Conservation (phyloP, 2,888 invertebrate genomes). For the Blomia tropicalis region DNA sequence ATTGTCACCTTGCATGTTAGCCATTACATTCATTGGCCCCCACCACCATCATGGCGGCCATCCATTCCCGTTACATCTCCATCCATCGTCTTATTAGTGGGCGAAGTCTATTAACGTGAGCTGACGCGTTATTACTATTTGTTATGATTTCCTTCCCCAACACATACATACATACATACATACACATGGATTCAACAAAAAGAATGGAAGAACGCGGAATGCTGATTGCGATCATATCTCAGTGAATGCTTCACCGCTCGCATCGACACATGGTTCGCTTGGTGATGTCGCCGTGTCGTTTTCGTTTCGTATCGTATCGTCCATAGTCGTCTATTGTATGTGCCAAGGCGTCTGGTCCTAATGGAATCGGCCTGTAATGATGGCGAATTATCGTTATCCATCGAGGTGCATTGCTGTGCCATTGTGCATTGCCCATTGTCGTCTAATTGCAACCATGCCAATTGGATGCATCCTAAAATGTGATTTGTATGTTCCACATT, state of each 20-base stretch:
- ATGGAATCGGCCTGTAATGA: constrained; percentile 7
- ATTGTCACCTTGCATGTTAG: not conserved
- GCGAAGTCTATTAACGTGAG: constrained; percentile 9
- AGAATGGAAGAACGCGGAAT: too few relatives aligned
- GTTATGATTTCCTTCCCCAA: not conserved
- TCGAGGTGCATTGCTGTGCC: constrained; percentile 2
- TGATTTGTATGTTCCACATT: constrained; percentile 9
- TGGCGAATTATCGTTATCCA: constrained; percentile 13
- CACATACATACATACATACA: too few relatives aligned
- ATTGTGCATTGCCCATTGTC: constrained; percentile 5
- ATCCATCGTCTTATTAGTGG: not conserved
- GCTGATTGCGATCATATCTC: constrained; percentile 13
- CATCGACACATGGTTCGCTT: not conserved
- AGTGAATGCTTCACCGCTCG: not conserved
- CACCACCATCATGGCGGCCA: too few relatives aligned
- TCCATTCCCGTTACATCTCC: constrained; percentile 11
- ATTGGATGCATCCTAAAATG: constrained; percentile 2
- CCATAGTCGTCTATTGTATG: not conserved
- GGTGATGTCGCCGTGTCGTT: too few relatives aligned
- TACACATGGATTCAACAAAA: too few relatives aligned
- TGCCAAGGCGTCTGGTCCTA: not conserved
- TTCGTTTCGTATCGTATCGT: too few relatives aligned
- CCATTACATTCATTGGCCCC: too few relatives aligned
- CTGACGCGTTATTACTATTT: too few relatives aligned
- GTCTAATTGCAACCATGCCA: constrained; percentile 6